These are phyloP conservation scores for Diabrotica virgifera DNA, from an alignment of 1,140 invertebrate genomes.

Conservation along the genomic window DNA sequence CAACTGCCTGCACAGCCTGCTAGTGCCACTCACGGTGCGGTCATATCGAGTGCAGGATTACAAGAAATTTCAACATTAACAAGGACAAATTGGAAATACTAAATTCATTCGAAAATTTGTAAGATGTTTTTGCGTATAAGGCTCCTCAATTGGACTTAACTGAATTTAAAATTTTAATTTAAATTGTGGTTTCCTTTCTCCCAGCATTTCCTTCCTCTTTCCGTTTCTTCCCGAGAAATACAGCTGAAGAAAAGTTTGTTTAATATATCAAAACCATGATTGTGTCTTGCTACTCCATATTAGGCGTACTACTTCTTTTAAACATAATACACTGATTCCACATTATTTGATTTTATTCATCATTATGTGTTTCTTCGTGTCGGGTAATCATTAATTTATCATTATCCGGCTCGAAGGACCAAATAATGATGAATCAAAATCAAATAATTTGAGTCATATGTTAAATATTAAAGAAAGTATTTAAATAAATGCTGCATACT, in stretches of 20 bases:
- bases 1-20: slow-evolving; percentile 48
- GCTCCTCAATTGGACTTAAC: slow-evolving; percentile 45
- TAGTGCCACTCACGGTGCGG: slow-evolving; percentile 47
- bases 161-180: background rate
- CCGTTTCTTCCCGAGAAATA: background rate
- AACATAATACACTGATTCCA: too few species aligned
- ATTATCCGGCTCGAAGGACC: too few species aligned
- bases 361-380: too few species aligned
- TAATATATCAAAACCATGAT: background rate
- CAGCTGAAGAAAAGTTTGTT: background rate
- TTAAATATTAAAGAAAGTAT: too few species aligned
- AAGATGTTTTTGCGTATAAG: slow-evolving; percentile 37
- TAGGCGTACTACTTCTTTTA: background rate
- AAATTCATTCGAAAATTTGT: background rate
- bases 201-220: background rate
- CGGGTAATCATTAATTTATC: too few species aligned
- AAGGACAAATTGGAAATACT: slow-evolving; percentile 14
- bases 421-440: too few species aligned
- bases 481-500: too few species aligned
- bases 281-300: slow-evolving; percentile 5
- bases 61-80: slow-evolving; percentile 10
- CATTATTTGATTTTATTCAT: too few species aligned
- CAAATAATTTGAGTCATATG: too few species aligned
- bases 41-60: slow-evolving; percentile 1
- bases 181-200: background rate